A percentile compares a stretch with the other conserved stretches of the same genome.
phyloP scores from a whole-genome alignment of 2,113 vertebrate genomes.

The Eolophus roseicapilla region DNA sequence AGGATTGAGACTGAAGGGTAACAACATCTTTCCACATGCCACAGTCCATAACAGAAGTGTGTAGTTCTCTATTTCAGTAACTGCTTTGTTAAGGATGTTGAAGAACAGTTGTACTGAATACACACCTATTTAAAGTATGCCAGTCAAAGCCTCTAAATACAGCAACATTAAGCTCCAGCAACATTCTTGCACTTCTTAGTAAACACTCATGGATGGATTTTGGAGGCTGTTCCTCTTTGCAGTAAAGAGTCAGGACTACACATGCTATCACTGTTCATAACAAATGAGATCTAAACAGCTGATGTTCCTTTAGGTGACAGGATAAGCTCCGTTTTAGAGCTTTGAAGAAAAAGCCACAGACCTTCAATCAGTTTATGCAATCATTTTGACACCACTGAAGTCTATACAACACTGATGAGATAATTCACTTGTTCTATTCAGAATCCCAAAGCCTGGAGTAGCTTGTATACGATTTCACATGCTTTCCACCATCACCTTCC shows the following conservation, averaged over 20 bases:
- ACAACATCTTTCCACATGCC: neutral
- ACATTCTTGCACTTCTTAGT: neutral
- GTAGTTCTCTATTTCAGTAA: neutral
- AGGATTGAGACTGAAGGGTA: neutral
- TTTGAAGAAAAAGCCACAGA: neutral
- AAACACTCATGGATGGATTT: neutral
- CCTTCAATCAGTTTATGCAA: neutral
- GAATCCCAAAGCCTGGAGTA: neutral
- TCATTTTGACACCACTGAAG: neutral
- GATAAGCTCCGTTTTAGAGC: neutral
- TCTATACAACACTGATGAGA: neutral
- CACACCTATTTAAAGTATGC: rapidly evolving
- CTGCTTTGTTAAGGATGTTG: rapidly evolving
- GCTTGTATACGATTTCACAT: neutral
- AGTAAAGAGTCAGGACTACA: neutral
- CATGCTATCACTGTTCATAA: neutral
- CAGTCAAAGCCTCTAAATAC: neutral
- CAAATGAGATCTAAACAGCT: neutral
- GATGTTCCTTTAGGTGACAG: neutral
- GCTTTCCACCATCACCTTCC: neutral
- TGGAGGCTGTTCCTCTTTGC: neutral
- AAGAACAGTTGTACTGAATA: neutral
- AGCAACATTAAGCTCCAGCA: neutral
- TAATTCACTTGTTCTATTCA: neutral
- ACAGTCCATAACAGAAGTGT: rapidly evolving